phyloP scores from a whole-genome alignment of 2,888 invertebrate species.

The Syrista parreyssii region DNA sequence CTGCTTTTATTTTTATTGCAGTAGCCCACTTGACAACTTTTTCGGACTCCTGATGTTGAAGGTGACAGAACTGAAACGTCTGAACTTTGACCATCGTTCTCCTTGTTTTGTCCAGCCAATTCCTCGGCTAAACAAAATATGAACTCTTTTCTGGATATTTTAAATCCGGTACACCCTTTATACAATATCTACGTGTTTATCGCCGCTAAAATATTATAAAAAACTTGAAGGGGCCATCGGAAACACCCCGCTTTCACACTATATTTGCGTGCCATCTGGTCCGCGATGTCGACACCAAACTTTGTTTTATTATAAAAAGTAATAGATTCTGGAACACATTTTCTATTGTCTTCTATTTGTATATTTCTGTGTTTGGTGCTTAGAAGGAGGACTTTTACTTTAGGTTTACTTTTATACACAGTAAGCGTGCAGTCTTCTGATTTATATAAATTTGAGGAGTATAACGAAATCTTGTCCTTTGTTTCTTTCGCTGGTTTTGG shows the following conservation, averaged over 20 bases:
- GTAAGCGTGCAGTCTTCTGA: constrained; percentile 21
- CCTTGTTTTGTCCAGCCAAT: constrained; percentile 9
- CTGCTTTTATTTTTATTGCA: constrained; percentile 20
- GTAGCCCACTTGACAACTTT: constrained; percentile 22
- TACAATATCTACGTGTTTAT: constrained; percentile 29
- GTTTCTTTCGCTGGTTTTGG: constrained; percentile 14
- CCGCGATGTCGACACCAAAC: constrained; percentile 35
- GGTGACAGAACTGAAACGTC: constrained; percentile 4
- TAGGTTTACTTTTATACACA: constrained; percentile 21
- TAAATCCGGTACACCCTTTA: constrained; percentile 15
- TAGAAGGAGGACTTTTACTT: constrained; percentile 14
- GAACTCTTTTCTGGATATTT: constrained; percentile 17
- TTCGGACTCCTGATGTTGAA: constrained; percentile 9
- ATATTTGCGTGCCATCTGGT: constrained; percentile 49
- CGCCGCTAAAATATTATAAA: constrained; percentile 35
- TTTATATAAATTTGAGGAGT: constrained; percentile 24
- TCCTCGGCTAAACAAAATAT: constrained; percentile 14
- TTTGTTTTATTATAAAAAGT: constrained; percentile 14
- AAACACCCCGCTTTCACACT: constrained; percentile 28
- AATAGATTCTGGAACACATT: constrained; percentile 14
- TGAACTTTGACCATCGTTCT: constrained; percentile 6
- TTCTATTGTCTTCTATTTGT: constrained; percentile 7
- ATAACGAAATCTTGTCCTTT: constrained; percentile 22
- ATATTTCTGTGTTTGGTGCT: constrained; percentile 14
- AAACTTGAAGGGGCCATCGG: constrained; percentile 23